A percentile compares a stretch with the other conserved stretches of the same genome.
Evolutionary conservation across 2,113 vertebrate genomes (phyloP).

Genomic region (Raja brachyura): DNA sequence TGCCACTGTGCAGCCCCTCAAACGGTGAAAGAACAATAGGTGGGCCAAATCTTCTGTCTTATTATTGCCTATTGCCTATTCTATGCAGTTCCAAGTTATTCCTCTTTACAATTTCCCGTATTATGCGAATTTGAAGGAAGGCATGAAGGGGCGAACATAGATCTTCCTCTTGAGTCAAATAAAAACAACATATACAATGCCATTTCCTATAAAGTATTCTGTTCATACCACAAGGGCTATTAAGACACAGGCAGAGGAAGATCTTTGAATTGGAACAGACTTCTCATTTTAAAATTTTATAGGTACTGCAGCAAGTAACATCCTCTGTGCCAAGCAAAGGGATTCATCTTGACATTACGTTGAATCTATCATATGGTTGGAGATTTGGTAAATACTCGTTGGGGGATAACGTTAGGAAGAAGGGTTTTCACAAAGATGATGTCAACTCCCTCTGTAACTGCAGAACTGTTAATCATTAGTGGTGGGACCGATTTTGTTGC

Average conservation of each 20-base stretch:
- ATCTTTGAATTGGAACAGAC: conserved; percentile 34
- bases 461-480: conserved; percentile 22
- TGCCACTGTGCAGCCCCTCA: too few species aligned
- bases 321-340: conserved; percentile 29
- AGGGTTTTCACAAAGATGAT: neutral
- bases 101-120: neutral
- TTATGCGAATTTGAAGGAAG: neutral
- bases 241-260: conserved; percentile 30
- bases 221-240: conserved; percentile 34
- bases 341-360: conserved; percentile 32
- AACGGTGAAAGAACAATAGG: too few species aligned
- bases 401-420: conserved; percentile 19
- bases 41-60: neutral
- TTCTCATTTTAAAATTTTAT: conserved; percentile 35
- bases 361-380: conserved; percentile 26
- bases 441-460: conserved; percentile 10
- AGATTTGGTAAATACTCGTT: conserved; percentile 33
- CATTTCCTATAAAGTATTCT: conserved; percentile 34
- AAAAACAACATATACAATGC: conserved; percentile 7
- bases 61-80: neutral
- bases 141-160: conserved; percentile 10
- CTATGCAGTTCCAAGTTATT: neutral
- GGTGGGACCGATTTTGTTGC: conserved; percentile 9
- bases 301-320: conserved; percentile 21
- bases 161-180: neutral